phyloP scores from a whole-genome alignment of 1,140 invertebrate genomes.

The Rhagoletis zephyria region DNA sequence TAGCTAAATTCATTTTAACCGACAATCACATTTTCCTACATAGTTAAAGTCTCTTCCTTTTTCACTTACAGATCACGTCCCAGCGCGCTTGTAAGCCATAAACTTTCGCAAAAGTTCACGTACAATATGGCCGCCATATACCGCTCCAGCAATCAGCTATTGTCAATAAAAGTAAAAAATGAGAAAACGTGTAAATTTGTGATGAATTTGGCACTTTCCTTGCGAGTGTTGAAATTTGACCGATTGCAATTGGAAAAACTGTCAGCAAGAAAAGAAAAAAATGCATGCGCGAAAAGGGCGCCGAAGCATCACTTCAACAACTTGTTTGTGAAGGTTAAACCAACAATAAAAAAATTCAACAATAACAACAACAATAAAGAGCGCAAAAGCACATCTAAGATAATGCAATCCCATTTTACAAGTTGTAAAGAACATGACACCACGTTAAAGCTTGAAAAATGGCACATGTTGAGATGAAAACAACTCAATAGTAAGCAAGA shows the following conservation, averaged over 20 bases:
- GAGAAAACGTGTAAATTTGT: background rate
- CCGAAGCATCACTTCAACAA: background rate
- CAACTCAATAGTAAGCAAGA: background rate
- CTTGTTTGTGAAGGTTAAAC: background rate
- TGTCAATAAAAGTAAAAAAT: constrained; percentile 25
- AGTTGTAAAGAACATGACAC: background rate
- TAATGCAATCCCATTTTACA: background rate
- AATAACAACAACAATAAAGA: background rate
- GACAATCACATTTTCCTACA: too few species aligned
- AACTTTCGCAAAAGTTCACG: background rate
- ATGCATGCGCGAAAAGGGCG: background rate
- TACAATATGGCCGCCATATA: constrained; percentile 9
- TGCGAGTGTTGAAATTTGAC: background rate
- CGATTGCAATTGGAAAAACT: background rate
- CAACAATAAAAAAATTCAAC: background rate
- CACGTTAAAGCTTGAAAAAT: background rate
- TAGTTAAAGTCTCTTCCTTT: background rate
- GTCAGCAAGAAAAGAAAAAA: background rate
- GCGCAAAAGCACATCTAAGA: background rate
- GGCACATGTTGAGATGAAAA: background rate
- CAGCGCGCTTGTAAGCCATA: background rate
- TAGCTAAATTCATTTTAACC: too few species aligned
- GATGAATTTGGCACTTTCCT: background rate
- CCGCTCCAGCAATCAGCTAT: background rate
- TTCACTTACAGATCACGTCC: background rate